Conservation (phyloP, 2,113 vertebrate genomes). For the Propithecus coquereli region DNA sequence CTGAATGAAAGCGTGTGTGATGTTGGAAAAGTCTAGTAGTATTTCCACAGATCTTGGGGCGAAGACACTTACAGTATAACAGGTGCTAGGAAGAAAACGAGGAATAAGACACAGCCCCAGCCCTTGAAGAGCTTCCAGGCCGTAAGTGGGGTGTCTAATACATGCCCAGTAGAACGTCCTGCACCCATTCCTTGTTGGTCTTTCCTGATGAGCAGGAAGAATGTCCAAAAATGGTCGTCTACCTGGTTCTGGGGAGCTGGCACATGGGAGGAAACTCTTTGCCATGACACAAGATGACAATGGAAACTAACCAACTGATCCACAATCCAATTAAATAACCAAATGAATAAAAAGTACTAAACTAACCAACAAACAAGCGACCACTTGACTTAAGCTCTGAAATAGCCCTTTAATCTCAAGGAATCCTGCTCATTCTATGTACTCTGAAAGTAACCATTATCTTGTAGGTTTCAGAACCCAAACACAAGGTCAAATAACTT, state of each 20-base stretch:
- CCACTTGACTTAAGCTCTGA: neutral
- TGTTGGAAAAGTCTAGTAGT: neutral
- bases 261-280: neutral
- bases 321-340: neutral
- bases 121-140: neutral
- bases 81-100: neutral
- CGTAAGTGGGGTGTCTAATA: rapidly evolving
- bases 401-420: neutral
- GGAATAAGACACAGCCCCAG: too few species aligned
- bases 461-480: neutral
- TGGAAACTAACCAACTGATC: neutral
- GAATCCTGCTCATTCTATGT: neutral
- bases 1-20: neutral
- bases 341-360: neutral
- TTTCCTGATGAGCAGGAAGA: neutral
- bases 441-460: neutral
- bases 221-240: neutral
- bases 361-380: neutral
- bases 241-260: neutral
- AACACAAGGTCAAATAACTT: neutral
- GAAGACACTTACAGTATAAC: neutral
- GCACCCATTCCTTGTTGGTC: neutral
- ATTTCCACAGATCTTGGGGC: neutral
- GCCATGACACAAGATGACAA: rapidly evolving
- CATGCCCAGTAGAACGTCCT: rapidly evolving